phyloP scores from a whole-genome alignment of 2,797 vertebrate species.

The Hoplostethus mediterraneus region DNA sequence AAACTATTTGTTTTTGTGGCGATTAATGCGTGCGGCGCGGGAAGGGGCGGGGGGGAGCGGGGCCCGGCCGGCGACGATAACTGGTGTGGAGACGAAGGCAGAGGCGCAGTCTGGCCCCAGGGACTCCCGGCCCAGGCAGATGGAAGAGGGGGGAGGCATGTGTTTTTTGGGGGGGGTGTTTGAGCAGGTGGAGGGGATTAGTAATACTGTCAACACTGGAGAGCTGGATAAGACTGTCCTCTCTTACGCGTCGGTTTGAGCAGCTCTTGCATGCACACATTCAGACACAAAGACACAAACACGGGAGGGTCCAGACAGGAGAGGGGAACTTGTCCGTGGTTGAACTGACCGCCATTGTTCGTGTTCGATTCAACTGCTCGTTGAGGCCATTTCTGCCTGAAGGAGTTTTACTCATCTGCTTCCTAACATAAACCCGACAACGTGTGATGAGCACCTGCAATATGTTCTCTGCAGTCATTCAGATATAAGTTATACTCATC shows the following conservation, averaged over 20 bases:
- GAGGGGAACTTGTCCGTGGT: constrained; percentile 36
- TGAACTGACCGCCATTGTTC: constrained; percentile 35
- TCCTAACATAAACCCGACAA: background rate
- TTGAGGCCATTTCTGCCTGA: constrained; percentile 4
- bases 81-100: constrained; percentile 79
- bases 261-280: constrained; percentile 73
- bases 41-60: constrained; percentile 72
- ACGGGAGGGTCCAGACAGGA: constrained; percentile 38
- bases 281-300: constrained; percentile 64
- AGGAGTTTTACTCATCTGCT: constrained; percentile 6
- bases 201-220: constrained; percentile 95
- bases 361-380: constrained; percentile 27
- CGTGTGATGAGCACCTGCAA: background rate
- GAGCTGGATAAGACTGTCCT: constrained; percentile 93
- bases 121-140: constrained; percentile 75
- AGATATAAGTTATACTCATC: background rate
- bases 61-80: constrained; percentile 82
- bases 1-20: constrained; percentile 88
- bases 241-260: constrained; percentile 80
- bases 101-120: constrained; percentile 76
- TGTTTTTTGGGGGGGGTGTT: constrained; percentile 86
- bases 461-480: background rate
- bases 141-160: constrained; percentile 72
- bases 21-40: constrained; percentile 82
- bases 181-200: constrained; percentile 99